Evolutionary conservation across 1,140 invertebrate species (phyloP).

Genomic region (Diabrotica virgifera): DNA sequence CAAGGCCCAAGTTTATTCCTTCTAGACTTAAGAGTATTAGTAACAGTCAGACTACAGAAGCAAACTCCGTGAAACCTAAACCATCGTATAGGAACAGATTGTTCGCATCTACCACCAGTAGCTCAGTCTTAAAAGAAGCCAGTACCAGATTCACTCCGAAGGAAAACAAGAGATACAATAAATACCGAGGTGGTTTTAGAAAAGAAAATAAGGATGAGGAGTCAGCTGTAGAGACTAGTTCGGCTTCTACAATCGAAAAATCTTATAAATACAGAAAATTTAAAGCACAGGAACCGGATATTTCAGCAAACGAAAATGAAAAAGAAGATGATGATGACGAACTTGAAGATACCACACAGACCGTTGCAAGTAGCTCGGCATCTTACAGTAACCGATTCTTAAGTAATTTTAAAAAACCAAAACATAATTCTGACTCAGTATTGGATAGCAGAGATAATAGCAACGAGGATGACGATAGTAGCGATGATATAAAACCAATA

Average conservation of each 20-base stretch:
- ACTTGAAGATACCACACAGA: background rate
- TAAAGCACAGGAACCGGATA: no score
- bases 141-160: slow-evolving; percentile 1
- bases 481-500: no score
- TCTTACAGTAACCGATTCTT: background rate
- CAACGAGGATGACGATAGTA: no score
- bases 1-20: slow-evolving; percentile 26
- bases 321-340: no score
- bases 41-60: slow-evolving; percentile 11
- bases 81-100: background rate
- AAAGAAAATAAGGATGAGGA: background rate
- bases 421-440: no score
- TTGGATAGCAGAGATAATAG: no score
- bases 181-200: slow-evolving; percentile 6
- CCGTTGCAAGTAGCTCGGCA: background rate
- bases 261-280: slow-evolving; percentile 6
- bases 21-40: slow-evolving; percentile 7
- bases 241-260: background rate
- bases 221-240: background rate
- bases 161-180: background rate
- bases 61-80: background rate
- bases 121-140: background rate
- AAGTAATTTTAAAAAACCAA: no score
- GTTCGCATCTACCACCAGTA: background rate
- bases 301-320: no score